Conservation (phyloP, 2,113 vertebrate genomes). For the Etheostoma cragini region DNA sequence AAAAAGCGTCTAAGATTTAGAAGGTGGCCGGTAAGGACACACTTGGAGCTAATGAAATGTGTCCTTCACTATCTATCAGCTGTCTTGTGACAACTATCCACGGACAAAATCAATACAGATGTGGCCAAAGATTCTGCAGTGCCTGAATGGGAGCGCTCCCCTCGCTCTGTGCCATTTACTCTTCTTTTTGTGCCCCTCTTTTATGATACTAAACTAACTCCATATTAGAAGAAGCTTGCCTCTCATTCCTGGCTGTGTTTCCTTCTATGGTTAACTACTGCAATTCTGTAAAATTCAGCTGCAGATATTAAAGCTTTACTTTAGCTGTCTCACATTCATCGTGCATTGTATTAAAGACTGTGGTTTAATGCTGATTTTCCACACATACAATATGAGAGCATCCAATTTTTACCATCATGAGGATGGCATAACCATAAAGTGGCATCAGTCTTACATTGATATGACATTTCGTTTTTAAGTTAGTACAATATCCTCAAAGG, state of each 20-base stretch:
- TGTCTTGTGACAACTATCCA: conserved; percentile 68
- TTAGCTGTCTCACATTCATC: conserved; percentile 15
- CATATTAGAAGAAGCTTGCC: conserved; percentile 17
- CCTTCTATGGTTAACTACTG: conserved; percentile 8
- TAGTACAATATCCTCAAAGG: no score
- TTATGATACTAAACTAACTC: conserved; percentile 43
- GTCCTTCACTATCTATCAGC: conserved; percentile 76
- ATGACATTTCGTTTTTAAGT: no score
- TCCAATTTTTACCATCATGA: conserved; percentile 7
- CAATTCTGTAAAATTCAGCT: conserved; percentile 13
- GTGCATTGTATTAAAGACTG: background rate
- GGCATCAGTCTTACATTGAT: background rate
- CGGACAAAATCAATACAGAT: conserved; percentile 76
- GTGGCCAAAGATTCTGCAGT: conserved; percentile 74
- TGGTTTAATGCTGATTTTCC: conserved; percentile 12
- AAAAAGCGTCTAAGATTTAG: conserved; percentile 64
- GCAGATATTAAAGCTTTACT: conserved; percentile 8
- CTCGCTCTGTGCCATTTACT: conserved; percentile 70
- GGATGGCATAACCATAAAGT: background rate
- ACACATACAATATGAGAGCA: conserved; percentile 11
- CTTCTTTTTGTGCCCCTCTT: conserved; percentile 37
- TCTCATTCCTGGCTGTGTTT: conserved; percentile 14
- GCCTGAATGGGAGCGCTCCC: conserved; percentile 68
- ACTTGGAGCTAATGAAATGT: conserved; percentile 75
- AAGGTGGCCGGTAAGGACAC: conserved; percentile 46